Base-by-base conservation (phyloP, 2,797 vertebrate species). In the Cuniculus paca region DNA sequence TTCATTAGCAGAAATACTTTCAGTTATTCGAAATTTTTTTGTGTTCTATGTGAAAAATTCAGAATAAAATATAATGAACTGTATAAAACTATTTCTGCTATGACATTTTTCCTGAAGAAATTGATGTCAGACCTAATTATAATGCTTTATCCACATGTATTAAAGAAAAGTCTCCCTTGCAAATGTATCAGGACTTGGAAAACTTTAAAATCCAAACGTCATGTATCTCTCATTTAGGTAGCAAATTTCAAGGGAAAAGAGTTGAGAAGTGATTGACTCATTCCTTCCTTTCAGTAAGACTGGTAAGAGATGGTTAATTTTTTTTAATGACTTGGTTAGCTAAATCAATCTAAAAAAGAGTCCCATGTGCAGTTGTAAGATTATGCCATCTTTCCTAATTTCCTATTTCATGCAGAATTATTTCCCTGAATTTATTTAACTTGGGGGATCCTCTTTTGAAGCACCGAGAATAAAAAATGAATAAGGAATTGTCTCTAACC, bases 171-270 rank as follows among this genome's bases (percentile, higher is more conserved):
- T 63, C 3, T 77, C 42, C 65, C 70, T 90, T 84, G 45, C n/a
- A 94, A 93, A 26, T 79, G 24, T 34, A 14, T 74, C 91, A 31
- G 68, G 74, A 74, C 61, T 94, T 95, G 70, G 42, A 85, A 92
- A 90, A 42, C 13, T 79, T 82, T 79, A 72, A 90, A 97, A 85
- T 95, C 5, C 12, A 88, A 88, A 95, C 83, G 39, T 79, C 45
- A 90, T 48, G 3, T 28, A 34, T 74, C 63, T 81, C 45, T 72
- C 88, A 74, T 52, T 84, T 91, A 72, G 34, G 14, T 95, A 50
- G 65, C 36, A 90, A 81, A 91, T 88, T 88, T 91, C 36, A 28
- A 92, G 28, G n/a, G 14, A 90, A 70, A 86, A 58, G 36, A 78
- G 74, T 80, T 52, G 56, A 84, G 39, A 82, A 86, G 39, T 20